A percentile compares a stretch with the other conserved stretches of the same genome.
Evolutionary conservation across 2,113 vertebrate species (phyloP).

Genomic region (Acanthochromis polyacanthus): DNA sequence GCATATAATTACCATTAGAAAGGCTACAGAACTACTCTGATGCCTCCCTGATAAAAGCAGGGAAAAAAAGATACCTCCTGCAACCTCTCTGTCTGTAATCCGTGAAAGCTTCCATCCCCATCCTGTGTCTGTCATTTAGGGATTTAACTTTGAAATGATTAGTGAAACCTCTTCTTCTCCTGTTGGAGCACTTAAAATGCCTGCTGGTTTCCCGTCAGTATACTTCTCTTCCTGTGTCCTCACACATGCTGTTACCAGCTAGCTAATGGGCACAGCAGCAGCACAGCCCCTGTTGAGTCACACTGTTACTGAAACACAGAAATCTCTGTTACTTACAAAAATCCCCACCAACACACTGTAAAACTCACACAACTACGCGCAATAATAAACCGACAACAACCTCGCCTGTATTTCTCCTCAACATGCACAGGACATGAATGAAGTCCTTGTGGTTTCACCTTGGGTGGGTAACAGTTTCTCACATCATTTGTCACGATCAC

Average conservation of each 20-base stretch:
- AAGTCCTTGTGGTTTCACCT: constrained; percentile 39
- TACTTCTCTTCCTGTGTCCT: constrained; percentile 68
- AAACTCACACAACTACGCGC: constrained; percentile 24
- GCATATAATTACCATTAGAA: neutral
- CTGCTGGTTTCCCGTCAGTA: constrained; percentile 53
- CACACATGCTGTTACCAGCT: constrained; percentile 45
- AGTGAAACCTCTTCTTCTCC: constrained; percentile 28
- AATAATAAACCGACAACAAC: constrained; percentile 11
- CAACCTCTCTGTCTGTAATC: neutral
- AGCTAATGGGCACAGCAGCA: constrained; percentile 54
- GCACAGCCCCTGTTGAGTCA: constrained; percentile 62
- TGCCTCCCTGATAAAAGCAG: too few species aligned
- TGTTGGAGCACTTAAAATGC: constrained; percentile 62
- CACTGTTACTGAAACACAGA: constrained; percentile 55
- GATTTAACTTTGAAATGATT: constrained; percentile 25
- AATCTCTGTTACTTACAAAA: constrained; percentile 58
- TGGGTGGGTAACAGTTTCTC: constrained; percentile 15
- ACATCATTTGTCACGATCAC: constrained; percentile 18
- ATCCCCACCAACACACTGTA: constrained; percentile 41
- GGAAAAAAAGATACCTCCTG: neutral
- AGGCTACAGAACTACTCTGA: neutral
- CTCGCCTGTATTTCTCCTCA: neutral
- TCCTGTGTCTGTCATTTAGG: constrained; percentile 24
- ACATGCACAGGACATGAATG: constrained; percentile 16
- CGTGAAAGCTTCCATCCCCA: constrained; percentile 1